These are phyloP conservation scores for Ispidina lecontei DNA, from an alignment of 2,797 vertebrate species.

Conservation along the genomic window DNA sequence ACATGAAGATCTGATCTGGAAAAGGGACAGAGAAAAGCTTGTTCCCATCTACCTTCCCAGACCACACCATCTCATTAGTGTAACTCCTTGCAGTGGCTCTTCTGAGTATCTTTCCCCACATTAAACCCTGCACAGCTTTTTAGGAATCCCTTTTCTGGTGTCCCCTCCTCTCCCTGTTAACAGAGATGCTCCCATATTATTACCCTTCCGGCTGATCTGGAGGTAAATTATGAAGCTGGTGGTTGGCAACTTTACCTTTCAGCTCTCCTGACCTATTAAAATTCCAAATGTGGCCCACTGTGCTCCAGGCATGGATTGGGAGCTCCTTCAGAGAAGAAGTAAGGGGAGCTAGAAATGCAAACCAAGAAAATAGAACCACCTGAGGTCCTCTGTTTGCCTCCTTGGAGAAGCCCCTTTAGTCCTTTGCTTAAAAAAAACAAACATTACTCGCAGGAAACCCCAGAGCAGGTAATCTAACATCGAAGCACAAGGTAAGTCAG, in stretches of 20 bases:
- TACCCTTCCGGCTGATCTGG: background rate
- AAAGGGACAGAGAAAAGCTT: background rate
- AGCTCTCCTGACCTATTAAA: background rate
- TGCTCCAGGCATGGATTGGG: accelerated
- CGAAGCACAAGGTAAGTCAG: background rate
- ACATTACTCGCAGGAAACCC: accelerated
- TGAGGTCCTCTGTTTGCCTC: background rate
- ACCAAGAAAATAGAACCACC: background rate
- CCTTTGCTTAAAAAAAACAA: background rate
- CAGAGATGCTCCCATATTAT: background rate
- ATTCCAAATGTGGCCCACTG: background rate
- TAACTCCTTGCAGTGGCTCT: background rate
- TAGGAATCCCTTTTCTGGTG: background rate
- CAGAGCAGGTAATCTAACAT: background rate
- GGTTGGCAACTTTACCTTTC: background rate
- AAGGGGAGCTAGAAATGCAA: background rate
- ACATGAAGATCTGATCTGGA: background rate
- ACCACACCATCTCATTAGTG: background rate
- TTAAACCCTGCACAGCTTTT: background rate
- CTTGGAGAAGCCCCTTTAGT: background rate
- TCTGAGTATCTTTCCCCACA: background rate
- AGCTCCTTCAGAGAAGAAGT: background rate
- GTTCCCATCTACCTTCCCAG: background rate
- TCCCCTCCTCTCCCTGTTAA: background rate
- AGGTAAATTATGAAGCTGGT: background rate